Conservation (phyloP, 2,888 invertebrate genomes). For the Elysia crispata region DNA sequence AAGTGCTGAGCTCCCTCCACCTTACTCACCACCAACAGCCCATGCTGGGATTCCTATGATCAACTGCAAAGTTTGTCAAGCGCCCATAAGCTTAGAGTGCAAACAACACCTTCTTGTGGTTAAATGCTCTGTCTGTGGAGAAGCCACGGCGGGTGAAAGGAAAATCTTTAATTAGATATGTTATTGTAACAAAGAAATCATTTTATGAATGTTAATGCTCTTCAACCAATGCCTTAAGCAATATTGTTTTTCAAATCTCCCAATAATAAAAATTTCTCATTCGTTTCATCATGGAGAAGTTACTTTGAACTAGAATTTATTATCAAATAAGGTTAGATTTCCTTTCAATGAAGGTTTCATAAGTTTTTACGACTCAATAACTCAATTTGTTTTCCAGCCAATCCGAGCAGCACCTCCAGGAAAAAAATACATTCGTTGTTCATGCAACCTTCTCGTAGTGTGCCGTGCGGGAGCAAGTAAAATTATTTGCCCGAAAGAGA, state of each 20-base stretch:
- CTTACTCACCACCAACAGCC: slow-evolving; percentile 69
- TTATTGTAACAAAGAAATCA: too few relatives aligned
- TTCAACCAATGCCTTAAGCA: too few relatives aligned
- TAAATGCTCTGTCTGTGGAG: slow-evolving; percentile 95
- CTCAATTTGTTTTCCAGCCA: slow-evolving; percentile 83
- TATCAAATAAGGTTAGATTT: background rate
- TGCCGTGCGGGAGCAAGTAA: slow-evolving; percentile 96
- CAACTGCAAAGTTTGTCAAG: slow-evolving; percentile 93
- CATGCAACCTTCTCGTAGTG: slow-evolving; percentile 98
- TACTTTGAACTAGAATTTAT: too few relatives aligned
- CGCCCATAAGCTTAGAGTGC: slow-evolving; percentile 95
- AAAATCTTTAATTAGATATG: background rate
- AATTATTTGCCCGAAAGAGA: slow-evolving; percentile 97
- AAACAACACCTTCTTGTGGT: slow-evolving; percentile 97
- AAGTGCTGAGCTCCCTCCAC: slow-evolving; percentile 73
- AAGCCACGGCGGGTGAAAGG: slow-evolving; percentile 91
- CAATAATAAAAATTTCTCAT: too few relatives aligned
- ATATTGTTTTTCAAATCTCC: too few relatives aligned
- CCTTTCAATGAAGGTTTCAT: background rate
- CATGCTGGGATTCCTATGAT: slow-evolving; percentile 72
- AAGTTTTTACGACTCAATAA: slow-evolving; percentile 3
- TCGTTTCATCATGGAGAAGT: too few relatives aligned
- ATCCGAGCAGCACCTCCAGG: slow-evolving; percentile 98
- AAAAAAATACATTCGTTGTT: slow-evolving; percentile 99
- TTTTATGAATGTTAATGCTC: too few relatives aligned